A percentile compares a stretch with the other conserved stretches of the same genome.
phyloP scores from a whole-genome alignment of 2,113 vertebrate species.

The Colistium nudipinnis region DNA sequence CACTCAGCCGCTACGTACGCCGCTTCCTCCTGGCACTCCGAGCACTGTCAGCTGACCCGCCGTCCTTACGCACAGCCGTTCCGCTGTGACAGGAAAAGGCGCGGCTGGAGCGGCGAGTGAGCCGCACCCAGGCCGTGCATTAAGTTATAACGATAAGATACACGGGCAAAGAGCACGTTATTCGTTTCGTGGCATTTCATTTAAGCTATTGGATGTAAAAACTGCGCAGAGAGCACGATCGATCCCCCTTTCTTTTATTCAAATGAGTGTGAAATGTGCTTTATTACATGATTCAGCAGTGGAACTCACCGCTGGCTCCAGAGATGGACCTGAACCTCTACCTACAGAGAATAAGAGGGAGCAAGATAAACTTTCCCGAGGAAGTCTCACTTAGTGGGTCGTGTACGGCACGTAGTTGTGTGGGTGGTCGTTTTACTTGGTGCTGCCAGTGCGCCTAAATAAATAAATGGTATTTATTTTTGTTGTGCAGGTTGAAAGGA shows the following conservation, averaged over 20 bases:
- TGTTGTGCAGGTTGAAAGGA: slow-evolving; percentile 11
- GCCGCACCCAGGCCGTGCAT: slow-evolving; percentile 74
- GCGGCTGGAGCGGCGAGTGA: slow-evolving; percentile 62
- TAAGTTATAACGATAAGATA: slow-evolving; percentile 61
- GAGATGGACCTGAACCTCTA: background rate
- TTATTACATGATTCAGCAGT: background rate
- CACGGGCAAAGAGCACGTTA: background rate
- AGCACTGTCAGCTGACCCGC: slow-evolving; percentile 76
- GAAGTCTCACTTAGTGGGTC: background rate
- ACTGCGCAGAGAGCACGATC: accelerated
- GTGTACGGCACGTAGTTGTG: background rate
- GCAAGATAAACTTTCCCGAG: background rate
- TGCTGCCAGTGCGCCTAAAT: too few species aligned
- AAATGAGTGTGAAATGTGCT: background rate
- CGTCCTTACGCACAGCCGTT: slow-evolving; percentile 64
- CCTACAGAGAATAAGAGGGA: background rate
- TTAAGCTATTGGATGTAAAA: background rate
- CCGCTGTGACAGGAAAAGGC: slow-evolving; percentile 75
- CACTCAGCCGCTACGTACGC: slow-evolving; percentile 64
- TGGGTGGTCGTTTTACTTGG: background rate
- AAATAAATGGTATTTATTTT: too few species aligned
- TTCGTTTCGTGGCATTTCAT: background rate
- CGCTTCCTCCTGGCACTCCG: slow-evolving; percentile 50
- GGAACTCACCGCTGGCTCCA: background rate
- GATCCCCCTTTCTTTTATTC: background rate